Percentiles rank a stretch among this genome's conserved stretches.
These are phyloP conservation scores for Escarpia spicata DNA, from an alignment of 2,888 invertebrate genomes.

Conservation along the genomic window DNA sequence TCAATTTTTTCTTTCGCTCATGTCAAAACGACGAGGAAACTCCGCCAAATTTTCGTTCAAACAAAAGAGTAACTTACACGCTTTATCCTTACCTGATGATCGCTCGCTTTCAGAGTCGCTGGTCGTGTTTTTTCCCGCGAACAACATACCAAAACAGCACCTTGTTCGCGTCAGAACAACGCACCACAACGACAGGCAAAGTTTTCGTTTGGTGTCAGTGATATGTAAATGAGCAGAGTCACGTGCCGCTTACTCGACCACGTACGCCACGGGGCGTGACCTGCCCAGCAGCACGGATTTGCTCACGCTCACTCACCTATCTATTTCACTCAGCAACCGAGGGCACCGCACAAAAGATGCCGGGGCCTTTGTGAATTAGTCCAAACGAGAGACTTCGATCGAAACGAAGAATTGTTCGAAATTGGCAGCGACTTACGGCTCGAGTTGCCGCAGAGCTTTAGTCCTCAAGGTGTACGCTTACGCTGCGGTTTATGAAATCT, in stretches of 20 bases:
- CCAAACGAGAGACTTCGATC: neutral
- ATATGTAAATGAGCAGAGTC: slow-evolving; percentile 10
- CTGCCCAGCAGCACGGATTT: slow-evolving; percentile 6
- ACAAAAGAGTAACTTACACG: slow-evolving; percentile 4
- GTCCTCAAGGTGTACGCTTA: neutral
- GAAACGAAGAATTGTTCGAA: neutral
- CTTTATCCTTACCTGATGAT: slow-evolving; percentile 12
- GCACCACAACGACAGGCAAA: neutral
- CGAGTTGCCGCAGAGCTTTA: neutral
- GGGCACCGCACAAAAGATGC: neutral
- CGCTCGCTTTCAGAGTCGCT: neutral
- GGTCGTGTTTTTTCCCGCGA: slow-evolving; percentile 13
- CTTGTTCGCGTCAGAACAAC: neutral
- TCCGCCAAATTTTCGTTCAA: neutral
- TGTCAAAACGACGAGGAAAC: neutral
- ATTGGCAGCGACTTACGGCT: neutral
- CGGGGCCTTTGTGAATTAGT: neutral
- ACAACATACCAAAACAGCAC: slow-evolving; percentile 16
- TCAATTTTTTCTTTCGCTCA: slow-evolving; percentile 2
- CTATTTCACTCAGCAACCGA: neutral
- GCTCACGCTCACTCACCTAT: slow-evolving; percentile 6
- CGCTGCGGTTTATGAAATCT: neutral
- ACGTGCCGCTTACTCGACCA: neutral
- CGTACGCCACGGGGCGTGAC: slow-evolving; percentile 16
- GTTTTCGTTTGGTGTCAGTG: neutral